Percentiles rank a stretch among this genome's conserved stretches.
Conservation (phyloP, 2,888 invertebrate genomes). For the Dicyrtoma fusca region DNA sequence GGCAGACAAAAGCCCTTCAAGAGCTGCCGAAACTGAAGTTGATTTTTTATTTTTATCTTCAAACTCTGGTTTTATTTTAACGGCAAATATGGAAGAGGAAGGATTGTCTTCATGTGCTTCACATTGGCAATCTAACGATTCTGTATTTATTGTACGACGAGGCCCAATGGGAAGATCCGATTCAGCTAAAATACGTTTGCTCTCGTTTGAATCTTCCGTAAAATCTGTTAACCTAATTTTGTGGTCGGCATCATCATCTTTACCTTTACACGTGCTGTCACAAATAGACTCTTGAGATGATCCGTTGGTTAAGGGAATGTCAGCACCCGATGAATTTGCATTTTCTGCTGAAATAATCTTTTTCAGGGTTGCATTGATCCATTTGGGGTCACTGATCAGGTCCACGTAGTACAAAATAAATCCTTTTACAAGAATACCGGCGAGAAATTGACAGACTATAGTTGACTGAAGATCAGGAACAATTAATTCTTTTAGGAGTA, state of each 20-base stretch:
- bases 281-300: constrained; percentile 31
- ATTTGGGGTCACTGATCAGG: constrained; percentile 49
- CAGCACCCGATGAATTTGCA: background rate
- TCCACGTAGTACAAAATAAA: constrained; percentile 54
- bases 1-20: constrained; percentile 49
- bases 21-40: constrained; percentile 45
- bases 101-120: too few species aligned
- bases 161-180: too few species aligned
- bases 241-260: background rate
- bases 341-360: constrained; percentile 45
- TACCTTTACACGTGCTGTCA: constrained; percentile 5
- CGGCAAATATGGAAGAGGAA: too few species aligned
- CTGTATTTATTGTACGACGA: too few species aligned
- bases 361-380: constrained; percentile 51
- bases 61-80: background rate
- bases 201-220: background rate
- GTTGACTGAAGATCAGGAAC: constrained; percentile 51
- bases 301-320: background rate
- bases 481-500: constrained; percentile 49
- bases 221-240: background rate
- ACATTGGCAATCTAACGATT: too few species aligned
- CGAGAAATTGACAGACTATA: constrained; percentile 53
- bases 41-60: constrained; percentile 11
- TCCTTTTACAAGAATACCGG: constrained; percentile 54
- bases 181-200: background rate